phyloP scores from a whole-genome alignment of 2,797 vertebrate genomes.

The Graptemys geographica region DNA sequence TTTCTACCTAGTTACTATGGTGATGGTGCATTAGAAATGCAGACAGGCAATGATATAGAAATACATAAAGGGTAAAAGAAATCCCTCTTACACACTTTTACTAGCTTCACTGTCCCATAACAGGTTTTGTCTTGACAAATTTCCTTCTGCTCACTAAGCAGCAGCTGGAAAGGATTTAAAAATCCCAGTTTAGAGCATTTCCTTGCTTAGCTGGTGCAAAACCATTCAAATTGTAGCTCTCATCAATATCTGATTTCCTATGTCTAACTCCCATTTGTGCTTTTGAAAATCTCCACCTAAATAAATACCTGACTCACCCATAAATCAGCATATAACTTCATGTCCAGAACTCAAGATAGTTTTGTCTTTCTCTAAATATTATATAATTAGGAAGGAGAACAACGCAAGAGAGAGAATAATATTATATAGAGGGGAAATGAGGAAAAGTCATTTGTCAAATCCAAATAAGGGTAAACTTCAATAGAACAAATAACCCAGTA shows the following conservation, averaged over 20 bases:
- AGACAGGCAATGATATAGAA: background rate
- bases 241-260: background rate
- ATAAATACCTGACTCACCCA: background rate
- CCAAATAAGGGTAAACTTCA: background rate
- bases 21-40: background rate
- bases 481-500: background rate
- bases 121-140: background rate
- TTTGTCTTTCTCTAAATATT: conserved; percentile 18
- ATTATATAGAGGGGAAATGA: background rate
- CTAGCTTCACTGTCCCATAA: background rate
- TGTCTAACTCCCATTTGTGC: background rate
- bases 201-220: background rate
- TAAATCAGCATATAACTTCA: conserved; percentile 29
- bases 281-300: background rate
- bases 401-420: conserved; percentile 24
- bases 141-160: background rate
- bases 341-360: background rate
- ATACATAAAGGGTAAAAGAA: background rate
- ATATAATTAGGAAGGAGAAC: conserved; percentile 24
- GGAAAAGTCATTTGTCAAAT: conserved; percentile 1
- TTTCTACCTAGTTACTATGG: background rate
- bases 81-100: background rate
- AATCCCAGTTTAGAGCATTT: background rate
- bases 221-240: background rate
- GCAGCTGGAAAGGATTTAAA: background rate